Conservation (phyloP, 53 echinoderm and acorn worm species). For the Patiria pectinifera region DNA sequence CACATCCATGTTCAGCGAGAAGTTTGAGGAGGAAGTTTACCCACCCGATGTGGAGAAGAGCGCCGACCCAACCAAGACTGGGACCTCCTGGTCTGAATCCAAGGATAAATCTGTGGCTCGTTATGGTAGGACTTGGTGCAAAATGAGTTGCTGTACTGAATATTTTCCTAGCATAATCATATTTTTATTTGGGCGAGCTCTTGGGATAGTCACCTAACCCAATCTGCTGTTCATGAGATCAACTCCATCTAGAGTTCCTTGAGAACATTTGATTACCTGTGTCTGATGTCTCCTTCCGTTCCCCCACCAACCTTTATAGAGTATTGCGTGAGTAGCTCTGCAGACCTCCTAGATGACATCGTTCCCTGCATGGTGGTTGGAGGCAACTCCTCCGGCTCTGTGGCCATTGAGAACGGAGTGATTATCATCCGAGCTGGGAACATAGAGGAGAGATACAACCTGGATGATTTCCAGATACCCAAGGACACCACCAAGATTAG, state of each 20-base stretch:
- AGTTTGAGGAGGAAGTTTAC: constrained; percentile 25
- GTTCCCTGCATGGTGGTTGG: constrained; percentile 56
- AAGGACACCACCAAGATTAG: neutral
- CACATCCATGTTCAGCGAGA: constrained; percentile 48
- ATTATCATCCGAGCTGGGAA: constrained; percentile 15
- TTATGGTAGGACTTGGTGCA: constrained; percentile 25
- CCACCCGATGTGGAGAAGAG: constrained; percentile 38
- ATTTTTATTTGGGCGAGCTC: too few relatives aligned
- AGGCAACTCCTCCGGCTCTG: constrained; percentile 53
- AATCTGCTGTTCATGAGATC: neutral
- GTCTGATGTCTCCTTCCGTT: neutral
- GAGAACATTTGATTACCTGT: neutral
- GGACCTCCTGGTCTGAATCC: constrained; percentile 42
- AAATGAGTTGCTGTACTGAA: too few relatives aligned
- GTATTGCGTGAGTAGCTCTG: constrained; percentile 70
- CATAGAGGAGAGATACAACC: constrained; percentile 3
- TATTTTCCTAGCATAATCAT: too few relatives aligned
- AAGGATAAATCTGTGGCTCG: constrained; percentile 31
- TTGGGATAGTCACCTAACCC: too few relatives aligned
- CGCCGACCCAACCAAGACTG: constrained; percentile 35
- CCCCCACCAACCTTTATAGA: constrained; percentile 15
- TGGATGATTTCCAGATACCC: constrained; percentile 47
- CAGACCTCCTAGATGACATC: constrained; percentile 57
- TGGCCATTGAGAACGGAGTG: constrained; percentile 27
- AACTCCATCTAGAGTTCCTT: too few relatives aligned